Base-by-base conservation (phyloP, 30 jellyfish, hydroid and myxozoan genomes). In the Haliclystus octoradiatus region DNA sequence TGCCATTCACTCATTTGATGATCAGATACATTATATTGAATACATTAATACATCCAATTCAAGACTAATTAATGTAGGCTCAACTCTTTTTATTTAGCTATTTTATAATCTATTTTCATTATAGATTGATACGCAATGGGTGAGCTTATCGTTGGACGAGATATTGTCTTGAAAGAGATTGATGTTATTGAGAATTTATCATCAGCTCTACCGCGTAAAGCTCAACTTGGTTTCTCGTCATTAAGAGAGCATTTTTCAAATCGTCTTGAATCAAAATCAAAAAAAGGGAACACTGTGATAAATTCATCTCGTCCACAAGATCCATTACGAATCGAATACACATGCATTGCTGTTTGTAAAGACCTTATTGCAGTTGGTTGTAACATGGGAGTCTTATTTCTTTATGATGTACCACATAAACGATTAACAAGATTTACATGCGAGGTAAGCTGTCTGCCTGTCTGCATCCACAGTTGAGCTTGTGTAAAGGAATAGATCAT, bases 181-280 rank as follows among this genome's bases (percentile, higher is more conserved):
- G 95, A 81, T 32, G 73, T 82, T 19, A 70, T 83, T 30, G 49
- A 75, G 3, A 75, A 77, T 29, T 68, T 91, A 49, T 72, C 81
- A 25, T 63, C 73, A 50, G 46, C 65, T 23, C 73, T 91, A 46
- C 99, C 99, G 19, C 72, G 52, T 25, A 91, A 83, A 82, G 99
- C 99, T 22, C 99, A 91, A 70, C 94, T 91, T 34, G 99, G 99
- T 4, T 91, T 82, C 77, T 74, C 94, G 2, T 75, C 96, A 4
- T 63, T 91, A 47, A 82, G 68, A 68, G 93, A 91, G 2, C 90
- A 91, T 28, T 82, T 73, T 65, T 63, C 92, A 0, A 79, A 71
- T 14, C 69, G 84, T 47, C 81, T 81, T 29, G 95, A 91, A 1
- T 33, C 69, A 27, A 81, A 93, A 29, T 79, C 81, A 40, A 91